phyloP scores from a whole-genome alignment of 1,140 invertebrate genomes.

The Portunus trituberculatus region DNA sequence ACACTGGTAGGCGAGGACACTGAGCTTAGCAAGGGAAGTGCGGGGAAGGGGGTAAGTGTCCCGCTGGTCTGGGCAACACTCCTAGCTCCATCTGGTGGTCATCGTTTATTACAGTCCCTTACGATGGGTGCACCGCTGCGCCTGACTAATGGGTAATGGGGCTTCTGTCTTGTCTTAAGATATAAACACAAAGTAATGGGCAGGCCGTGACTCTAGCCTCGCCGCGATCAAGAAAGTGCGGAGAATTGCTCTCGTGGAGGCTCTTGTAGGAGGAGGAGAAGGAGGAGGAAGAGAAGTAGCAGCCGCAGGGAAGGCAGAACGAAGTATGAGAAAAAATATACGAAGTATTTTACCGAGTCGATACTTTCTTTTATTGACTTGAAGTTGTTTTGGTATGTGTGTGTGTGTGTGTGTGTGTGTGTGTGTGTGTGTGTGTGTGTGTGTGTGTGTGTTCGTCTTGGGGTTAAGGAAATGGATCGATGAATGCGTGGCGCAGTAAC shows the following conservation, averaged over 20 bases:
- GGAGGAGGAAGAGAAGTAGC: no score
- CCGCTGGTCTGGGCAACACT: neutral
- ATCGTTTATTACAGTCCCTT: constrained; percentile 2
- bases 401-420: no score
- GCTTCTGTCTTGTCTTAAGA: constrained; percentile 22
- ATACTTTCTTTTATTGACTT: no score
- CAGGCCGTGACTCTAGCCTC: neutral
- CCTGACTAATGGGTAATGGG: neutral
- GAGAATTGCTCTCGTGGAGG: no score
- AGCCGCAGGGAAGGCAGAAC: no score
- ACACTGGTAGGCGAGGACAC: neutral
- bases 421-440: neutral
- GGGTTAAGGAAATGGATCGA: neutral
- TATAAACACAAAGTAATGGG: neutral
- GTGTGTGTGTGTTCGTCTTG: neutral
- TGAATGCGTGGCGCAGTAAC: neutral
- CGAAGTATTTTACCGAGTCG: no score
- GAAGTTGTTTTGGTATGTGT: no score
- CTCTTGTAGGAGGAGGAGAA: no score
- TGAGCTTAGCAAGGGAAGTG: neutral
- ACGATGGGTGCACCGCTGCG: neutral
- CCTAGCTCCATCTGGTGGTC: neutral
- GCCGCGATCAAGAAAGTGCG: no score
- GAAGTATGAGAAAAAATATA: no score
- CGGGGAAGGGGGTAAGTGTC: neutral